A percentile compares a stretch with the other conserved stretches of the same genome.
Evolutionary conservation across 2,888 invertebrate genomes (phyloP).

Genomic region (Amorpha juglandis): DNA sequence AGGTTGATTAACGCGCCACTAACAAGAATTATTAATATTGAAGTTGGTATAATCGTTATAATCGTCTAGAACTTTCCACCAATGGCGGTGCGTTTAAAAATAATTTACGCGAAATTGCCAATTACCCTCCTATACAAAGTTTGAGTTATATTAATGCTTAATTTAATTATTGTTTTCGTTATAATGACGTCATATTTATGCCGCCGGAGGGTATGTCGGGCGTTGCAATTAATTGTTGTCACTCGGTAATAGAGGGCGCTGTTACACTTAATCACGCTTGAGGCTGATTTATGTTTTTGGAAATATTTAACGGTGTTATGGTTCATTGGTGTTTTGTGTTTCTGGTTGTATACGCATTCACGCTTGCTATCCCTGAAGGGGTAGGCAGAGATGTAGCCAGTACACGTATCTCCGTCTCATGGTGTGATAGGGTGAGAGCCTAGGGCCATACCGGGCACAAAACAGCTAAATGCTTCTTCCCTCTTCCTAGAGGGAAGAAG

Average conservation of each 20-base stretch:
- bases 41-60: neutral
- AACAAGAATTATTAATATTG: neutral
- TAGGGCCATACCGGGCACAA: no score
- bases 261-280: conserved; percentile 6
- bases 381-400: no score
- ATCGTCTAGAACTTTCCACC: neutral
- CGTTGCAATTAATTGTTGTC: conserved; percentile 8
- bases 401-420: no score
- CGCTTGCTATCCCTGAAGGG: no score
- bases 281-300: neutral
- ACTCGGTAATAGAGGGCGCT: neutral
- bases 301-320: neutral
- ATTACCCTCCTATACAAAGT: neutral
- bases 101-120: conserved; percentile 4
- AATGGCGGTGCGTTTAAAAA: neutral
- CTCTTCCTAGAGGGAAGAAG: no score
- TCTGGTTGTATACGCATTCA: no score
- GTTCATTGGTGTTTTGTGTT: no score
- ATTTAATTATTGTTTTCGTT: conserved; percentile 15
- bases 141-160: conserved; percentile 8
- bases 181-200: conserved; percentile 11
- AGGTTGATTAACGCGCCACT: neutral
- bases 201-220: neutral
- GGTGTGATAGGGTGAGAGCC: no score
- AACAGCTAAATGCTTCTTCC: no score